Base-by-base conservation (phyloP, 1,140 invertebrate species). In the Aphaenogaster floridana region DNA sequence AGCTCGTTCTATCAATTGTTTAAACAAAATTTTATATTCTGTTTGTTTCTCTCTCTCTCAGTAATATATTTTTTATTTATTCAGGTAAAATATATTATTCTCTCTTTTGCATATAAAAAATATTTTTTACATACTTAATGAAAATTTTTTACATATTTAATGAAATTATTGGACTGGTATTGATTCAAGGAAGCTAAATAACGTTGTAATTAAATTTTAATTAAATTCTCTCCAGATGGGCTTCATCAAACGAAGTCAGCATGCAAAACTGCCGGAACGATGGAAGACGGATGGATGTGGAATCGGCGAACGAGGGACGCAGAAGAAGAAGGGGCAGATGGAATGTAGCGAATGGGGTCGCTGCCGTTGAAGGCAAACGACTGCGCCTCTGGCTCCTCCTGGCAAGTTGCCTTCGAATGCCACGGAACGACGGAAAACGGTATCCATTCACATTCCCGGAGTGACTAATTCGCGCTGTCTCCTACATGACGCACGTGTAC, bases 301-400 rank as follows among this genome's bases (percentile, higher is more conserved):
- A 68, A 39, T 80, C 17, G 59, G 3, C 15, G 8, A 45, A 48
- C 52, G 48, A 45, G 8, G 11, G 11, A 28, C 11, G 79, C 81
- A 21, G 91, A 90, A 34, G 91, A 66, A 71, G 21, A 54, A 52
- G 72, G 85, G 87, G 77, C 90, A 92, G 85, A 92, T 93, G 90
- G 94, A 94, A 95, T 95, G 94, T 92, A 92, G 93, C 93, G 91
- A 94, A 95, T 94, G 94, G 91, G 94, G 94, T 94, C 94, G 94
- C 94, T 94, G 93, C 90, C 93, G 93, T 93, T 93, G 94, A 95
- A 95, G 94, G 95, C 89, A 92, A 95, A 94, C 94, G 87, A 92
- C 94, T 95, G 90, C 81, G 87, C 90, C 91, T 57, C 61, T 42
- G 28, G 63, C 74, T 72, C 42, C 87, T 63, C 74, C n/a, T 88